Base-by-base conservation (phyloP, 2,888 invertebrate genomes). In the Apamea crenata region DNA sequence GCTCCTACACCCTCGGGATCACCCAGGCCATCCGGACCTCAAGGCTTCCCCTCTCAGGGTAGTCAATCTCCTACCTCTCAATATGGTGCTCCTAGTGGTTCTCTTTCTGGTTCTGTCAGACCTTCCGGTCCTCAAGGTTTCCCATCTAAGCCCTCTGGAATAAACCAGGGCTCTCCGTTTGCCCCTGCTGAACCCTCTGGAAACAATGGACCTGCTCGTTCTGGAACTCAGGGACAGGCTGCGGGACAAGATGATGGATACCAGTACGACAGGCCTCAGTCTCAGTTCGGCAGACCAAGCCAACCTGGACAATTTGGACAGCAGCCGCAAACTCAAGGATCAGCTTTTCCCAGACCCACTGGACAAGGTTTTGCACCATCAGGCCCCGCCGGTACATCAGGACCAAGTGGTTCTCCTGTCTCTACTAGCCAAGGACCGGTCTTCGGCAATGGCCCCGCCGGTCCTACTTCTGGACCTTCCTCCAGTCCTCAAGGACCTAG, bases 241-340 rank as follows among this genome's bases (percentile, higher is more conserved):
- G 72, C 75, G 61, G 82, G 79, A 40, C 87, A 88, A 81, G 89
- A 88, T 74, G 88, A 90, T 53, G 92, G 92, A 73, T 93, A 93
- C 75, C 84, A 92, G 36, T 93, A 93, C 77, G 84, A 90, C 75
- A 88, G 79, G 21, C 93, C 93, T 40, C 90, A 90, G 61, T 76
- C 83, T 50, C 88, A 84, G 75, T 87, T 84, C 44, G 77, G 76
- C 18, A 70, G 74, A 44, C 82, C 83, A 50, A 74, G 2, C 50
- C 85, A 70, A 72, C 16, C 83, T 44, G 69, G 73, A 56, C 61
- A 50, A 12, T 77, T 65, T 16, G 81, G 73, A 21, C 88, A 82
- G 63, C 86, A 85, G 74, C 56, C 63, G 2, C 61, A 68, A 71
- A 32, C 77, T 61, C 77, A 84, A 65, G 77, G 70, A 36, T 47